These are phyloP conservation scores for Coregonus suidteri DNA, from an alignment of 2,797 vertebrate species.

Conservation along the genomic window DNA sequence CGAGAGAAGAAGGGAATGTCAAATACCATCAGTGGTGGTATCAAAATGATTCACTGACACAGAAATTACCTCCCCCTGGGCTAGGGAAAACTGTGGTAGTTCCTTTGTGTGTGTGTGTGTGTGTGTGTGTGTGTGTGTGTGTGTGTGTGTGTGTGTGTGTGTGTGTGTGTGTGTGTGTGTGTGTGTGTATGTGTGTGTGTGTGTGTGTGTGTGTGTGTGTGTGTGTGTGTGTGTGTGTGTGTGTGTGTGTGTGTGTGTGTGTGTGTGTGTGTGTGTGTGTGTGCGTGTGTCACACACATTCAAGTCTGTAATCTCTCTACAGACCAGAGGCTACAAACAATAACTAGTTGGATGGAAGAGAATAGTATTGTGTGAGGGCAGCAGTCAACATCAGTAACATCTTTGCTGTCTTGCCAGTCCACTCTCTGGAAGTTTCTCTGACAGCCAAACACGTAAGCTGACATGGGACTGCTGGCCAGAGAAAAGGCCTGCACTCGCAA, in stretches of 20 bases:
- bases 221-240: neutral
- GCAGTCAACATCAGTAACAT: neutral
- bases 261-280: neutral
- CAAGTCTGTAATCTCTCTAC: neutral
- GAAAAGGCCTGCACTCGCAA: neutral
- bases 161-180: neutral
- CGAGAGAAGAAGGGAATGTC: conserved; percentile 34
- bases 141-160: neutral
- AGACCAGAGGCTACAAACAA: neutral
- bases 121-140: neutral
- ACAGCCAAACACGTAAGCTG: neutral
- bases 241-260: neutral
- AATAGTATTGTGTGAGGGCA: neutral
- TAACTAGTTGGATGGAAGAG: neutral
- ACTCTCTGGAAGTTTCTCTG: neutral
- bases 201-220: neutral
- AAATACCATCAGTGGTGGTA: neutral
- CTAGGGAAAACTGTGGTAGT: neutral
- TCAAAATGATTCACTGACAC: neutral
- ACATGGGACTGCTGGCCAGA: neutral
- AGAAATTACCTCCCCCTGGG: neutral
- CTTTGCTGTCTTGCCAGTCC: neutral
- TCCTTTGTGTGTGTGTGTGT: neutral
- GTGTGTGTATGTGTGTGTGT: neutral
- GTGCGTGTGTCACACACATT: neutral